These are phyloP conservation scores for Melitaea athalia DNA, from an alignment of 2,888 invertebrate species.

Conservation along the genomic window DNA sequence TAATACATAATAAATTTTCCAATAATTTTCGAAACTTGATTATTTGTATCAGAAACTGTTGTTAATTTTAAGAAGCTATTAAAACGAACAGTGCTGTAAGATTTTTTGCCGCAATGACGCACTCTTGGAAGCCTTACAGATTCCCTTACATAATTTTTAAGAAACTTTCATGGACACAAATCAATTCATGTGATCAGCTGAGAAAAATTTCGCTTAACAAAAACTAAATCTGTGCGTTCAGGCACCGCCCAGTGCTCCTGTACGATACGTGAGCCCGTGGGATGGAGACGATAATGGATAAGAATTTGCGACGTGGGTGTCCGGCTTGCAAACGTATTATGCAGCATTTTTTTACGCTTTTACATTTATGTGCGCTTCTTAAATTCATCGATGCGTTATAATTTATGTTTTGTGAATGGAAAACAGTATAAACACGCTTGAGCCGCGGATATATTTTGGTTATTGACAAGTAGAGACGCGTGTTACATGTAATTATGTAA, in stretches of 20 bases:
- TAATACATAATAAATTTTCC: neutral
- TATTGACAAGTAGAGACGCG: constrained; percentile 29
- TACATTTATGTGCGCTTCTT: constrained; percentile 47
- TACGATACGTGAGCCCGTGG: constrained; percentile 75
- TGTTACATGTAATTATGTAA: constrained; percentile 7
- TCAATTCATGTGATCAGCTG: constrained; percentile 56
- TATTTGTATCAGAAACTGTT: neutral
- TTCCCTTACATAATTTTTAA: constrained; percentile 31
- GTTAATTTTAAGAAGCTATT: constrained; percentile 18
- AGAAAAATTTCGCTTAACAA: constrained; percentile 61
- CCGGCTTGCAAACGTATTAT: constrained; percentile 65
- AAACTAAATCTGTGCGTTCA: constrained; percentile 60
- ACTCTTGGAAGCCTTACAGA: constrained; percentile 31
- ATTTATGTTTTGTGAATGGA: constrained; percentile 67
- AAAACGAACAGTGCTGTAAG: constrained; percentile 11
- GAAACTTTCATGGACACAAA: constrained; percentile 29
- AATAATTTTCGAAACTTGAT: neutral
- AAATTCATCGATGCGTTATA: constrained; percentile 65
- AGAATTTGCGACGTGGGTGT: constrained; percentile 77
- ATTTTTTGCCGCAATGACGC: constrained; percentile 14
- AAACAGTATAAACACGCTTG: constrained; percentile 57
- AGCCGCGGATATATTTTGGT: constrained; percentile 13
- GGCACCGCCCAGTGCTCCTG: constrained; percentile 70
- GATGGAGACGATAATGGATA: constrained; percentile 66
- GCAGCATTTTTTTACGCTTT: constrained; percentile 64